Evolutionary conservation across 2,797 vertebrate species (phyloP), one percentile per base, ranked within the genome.

Genomic region (Chromobotia macracanthus): DNA sequence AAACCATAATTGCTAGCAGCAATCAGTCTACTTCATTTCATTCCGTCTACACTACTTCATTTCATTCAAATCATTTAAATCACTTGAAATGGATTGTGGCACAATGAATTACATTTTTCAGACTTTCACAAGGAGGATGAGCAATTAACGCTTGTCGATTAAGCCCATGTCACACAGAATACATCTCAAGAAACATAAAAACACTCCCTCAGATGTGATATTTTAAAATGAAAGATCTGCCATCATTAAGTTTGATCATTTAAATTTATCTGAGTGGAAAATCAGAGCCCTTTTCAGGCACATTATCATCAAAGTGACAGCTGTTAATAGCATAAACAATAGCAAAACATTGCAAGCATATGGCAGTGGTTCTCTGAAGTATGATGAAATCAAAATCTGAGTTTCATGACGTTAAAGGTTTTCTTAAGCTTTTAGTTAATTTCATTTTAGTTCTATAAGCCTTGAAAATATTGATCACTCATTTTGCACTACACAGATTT

Each of bases 71-170:
- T 81, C 19, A 63, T 56, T 81, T 74, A 64, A 71, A 80, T 82
- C 72, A 73, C 67, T 87, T 69, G 56, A 75, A 87, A 85, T 77
- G 46, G 53, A 82, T 80, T 76, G 60, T 50, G 31, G 61, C 80
- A 68, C 35, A 81, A 80, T 81, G 72, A 81, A 80, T 71, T 68
- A 71, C 18, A 77, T 80, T 82, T 84, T 73, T 82, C 78, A 75
- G 81, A 56, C 50, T 73, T 79, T 81, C 61, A 63, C 80, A 84
- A 56, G 41, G 70, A 83, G 31, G 79, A 84, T 53, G 75, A 77
- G 76, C 76, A 84, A 86, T 86, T 80, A 84, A 68, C 72, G 55
- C 65, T 67, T 19, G 38, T 74, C 79, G 75, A 81, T 86, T 86
- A 84, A 65, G 80, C 65, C 75, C n/a, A 21, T 53, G 71, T 73